Evolutionary conservation across 2,113 vertebrate genomes (phyloP).

Genomic region (Laticauda colubrina): DNA sequence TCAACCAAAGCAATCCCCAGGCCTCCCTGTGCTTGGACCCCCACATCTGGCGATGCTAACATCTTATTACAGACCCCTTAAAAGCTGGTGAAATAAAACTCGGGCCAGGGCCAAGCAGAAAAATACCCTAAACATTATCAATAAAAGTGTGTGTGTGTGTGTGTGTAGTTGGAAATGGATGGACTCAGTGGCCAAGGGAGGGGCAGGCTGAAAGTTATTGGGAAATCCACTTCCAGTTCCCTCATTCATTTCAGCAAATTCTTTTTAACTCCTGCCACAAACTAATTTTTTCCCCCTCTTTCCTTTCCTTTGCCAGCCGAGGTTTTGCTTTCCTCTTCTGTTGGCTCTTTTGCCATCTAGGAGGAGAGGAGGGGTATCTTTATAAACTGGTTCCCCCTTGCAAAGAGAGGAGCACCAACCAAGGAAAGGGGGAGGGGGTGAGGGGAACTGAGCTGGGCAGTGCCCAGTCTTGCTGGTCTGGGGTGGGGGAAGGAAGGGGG

Average conservation of each 20-base stretch:
- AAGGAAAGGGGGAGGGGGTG: accelerated
- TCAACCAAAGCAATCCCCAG: not conserved
- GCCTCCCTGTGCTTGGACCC: not conserved
- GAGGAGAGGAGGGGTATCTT: not conserved
- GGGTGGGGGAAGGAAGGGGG: not conserved
- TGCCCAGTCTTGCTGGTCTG: not conserved
- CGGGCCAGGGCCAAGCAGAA: not conserved
- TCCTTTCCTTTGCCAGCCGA: too few species aligned
- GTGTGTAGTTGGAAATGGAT: constrained; percentile 44
- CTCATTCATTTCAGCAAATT: constrained; percentile 66
- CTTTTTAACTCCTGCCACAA: constrained; percentile 64
- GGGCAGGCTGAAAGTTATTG: constrained; percentile 43
- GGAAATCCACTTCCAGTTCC: constrained; percentile 67
- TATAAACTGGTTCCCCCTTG: not conserved
- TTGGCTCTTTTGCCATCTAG: too few species aligned
- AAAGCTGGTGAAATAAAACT: not conserved
- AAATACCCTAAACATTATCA: not conserved
- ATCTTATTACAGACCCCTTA: not conserved
- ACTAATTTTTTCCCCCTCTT: not conserved
- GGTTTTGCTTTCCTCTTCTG: too few species aligned
- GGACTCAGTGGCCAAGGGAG: constrained; percentile 46
- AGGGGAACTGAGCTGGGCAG: not conserved
- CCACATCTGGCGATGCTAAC: not conserved
- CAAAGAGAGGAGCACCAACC: not conserved
- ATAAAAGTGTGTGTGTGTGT: not conserved